phyloP scores from a whole-genome alignment of 2,797 vertebrate genomes.

The Helarctos malayanus region DNA sequence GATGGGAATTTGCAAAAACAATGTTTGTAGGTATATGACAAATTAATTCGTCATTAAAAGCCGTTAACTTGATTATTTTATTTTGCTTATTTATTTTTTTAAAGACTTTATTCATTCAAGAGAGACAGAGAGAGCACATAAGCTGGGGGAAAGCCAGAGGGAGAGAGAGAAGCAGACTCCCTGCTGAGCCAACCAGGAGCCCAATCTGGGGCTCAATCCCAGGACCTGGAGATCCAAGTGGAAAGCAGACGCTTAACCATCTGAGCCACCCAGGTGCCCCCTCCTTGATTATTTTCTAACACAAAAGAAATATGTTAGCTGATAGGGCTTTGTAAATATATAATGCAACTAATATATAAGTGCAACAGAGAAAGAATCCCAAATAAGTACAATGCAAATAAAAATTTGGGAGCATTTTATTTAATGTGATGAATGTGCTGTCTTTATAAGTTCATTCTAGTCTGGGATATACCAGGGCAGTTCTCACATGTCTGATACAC shows the following conservation, averaged over 20 bases:
- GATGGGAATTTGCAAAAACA: conserved; percentile 86
- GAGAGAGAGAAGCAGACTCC: background rate
- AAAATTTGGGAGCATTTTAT: background rate
- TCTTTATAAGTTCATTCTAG: background rate
- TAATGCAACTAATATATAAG: conserved; percentile 1
- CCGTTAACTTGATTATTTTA: background rate
- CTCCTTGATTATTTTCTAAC: background rate
- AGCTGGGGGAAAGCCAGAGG: background rate
- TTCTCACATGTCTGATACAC: background rate
- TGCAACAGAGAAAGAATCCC: background rate
- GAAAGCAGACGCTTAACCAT: background rate
- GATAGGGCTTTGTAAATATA: background rate
- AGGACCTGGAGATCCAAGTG: background rate
- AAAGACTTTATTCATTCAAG: background rate
- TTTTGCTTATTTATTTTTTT: too few relatives aligned
- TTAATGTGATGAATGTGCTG: background rate
- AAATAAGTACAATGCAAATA: background rate
- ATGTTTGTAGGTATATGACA: conserved; percentile 90
- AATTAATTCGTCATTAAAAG: background rate
- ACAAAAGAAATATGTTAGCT: background rate
- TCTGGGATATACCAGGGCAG: background rate
- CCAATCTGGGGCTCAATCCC: background rate
- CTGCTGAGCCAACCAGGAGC: background rate
- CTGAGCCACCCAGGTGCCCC: background rate
- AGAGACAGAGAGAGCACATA: background rate